Evolutionary conservation across 2,888 invertebrate genomes (phyloP), one percentile per base, ranked within the genome.

Genomic region (Onthophagus sagittarius): DNA sequence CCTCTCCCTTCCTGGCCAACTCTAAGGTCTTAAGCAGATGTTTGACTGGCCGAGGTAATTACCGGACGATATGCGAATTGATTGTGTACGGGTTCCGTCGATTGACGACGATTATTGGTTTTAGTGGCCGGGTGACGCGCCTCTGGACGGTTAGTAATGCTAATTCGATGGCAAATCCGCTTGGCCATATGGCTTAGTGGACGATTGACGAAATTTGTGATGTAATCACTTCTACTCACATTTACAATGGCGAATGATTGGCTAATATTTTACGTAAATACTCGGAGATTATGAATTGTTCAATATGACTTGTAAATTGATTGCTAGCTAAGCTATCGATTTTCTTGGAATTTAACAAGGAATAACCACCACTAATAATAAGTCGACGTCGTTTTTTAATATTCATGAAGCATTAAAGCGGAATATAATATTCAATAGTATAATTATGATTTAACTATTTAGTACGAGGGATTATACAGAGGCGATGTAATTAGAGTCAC

Each of bases 11-110:
- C 15, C 32, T 64, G 32, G 39, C 2, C 9, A 31, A 69, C 70
- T 74, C 63, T 62, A 62, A 70, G 69, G 39, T 71, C 63, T 71
- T 63, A 53, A 71, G 74, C 75, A 75, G 75, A 73, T 75, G 75
- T 75, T 71, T 72, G 69, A 71, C 63, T 33, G 39, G 72, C 71
- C 67, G 63, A 69, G 63, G 63, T 73, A 75, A 71, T 75, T 75
- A 69, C 72, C 39, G 62, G 67, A 23, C 69, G 73, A 72, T 74
- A 71, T 53, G 71, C 72, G 69, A 75, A 75, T 67, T 63, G 71
- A 74, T 72, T 32, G 32, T 67, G 74, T 72, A 74, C 67, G 23
- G 31, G 23, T 32, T 23, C 31, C n/a, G 67, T 31, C 32, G n/a
- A 67, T 67, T 32, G 67, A 23, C 31, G 31, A 67, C 32, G 67